Evolutionary conservation across 2,888 invertebrate species (phyloP).

Genomic region (Limnephilus marmoratus): DNA sequence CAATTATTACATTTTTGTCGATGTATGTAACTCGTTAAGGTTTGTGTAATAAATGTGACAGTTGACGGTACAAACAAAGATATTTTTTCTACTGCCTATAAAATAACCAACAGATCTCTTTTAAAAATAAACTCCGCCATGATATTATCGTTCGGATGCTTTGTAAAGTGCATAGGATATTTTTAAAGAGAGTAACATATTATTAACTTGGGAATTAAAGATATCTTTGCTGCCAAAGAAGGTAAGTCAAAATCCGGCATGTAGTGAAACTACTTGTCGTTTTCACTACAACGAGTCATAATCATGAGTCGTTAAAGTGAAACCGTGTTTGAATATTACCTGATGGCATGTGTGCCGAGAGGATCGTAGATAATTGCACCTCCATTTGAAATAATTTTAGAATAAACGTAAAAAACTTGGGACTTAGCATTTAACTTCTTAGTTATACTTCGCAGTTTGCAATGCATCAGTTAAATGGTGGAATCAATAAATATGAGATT

Average conservation of each 20-base stretch:
- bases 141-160: not conserved
- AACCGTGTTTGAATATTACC: too few relatives aligned
- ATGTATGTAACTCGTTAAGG: not conserved
- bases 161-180: not conserved
- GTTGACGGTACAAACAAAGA: not conserved
- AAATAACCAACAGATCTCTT: not conserved
- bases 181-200: not conserved
- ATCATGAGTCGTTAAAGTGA: not conserved
- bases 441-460: too few relatives aligned
- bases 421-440: too few relatives aligned
- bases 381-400: too few relatives aligned
- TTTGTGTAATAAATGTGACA: not conserved
- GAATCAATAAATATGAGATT: too few relatives aligned
- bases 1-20: not conserved
- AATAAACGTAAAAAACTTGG: too few relatives aligned
- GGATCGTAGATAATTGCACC: too few relatives aligned
- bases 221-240: too few relatives aligned
- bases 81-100: not conserved
- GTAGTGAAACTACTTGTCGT: too few relatives aligned
- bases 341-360: too few relatives aligned
- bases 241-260: too few relatives aligned
- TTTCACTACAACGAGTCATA: not conserved
- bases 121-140: not conserved
- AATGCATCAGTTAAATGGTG: too few relatives aligned
- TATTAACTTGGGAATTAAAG: not conserved